phyloP scores from a whole-genome alignment of 2,888 invertebrate species.

The Oeneis ivallda region DNA sequence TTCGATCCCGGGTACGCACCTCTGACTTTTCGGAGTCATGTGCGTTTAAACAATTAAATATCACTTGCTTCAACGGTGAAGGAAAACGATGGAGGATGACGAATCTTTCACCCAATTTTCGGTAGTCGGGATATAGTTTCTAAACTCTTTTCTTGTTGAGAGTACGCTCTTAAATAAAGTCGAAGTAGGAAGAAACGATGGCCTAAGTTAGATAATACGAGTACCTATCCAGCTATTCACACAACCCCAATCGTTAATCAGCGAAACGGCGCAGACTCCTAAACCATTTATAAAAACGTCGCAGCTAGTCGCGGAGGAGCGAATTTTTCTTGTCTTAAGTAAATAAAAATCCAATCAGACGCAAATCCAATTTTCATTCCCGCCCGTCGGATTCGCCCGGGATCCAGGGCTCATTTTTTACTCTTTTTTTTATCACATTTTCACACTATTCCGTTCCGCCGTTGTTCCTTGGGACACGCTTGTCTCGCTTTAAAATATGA shows the following conservation, averaged over 20 bases:
- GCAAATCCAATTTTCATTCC: slow-evolving; percentile 81
- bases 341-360: slow-evolving; percentile 82
- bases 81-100: too few relatives aligned
- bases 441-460: slow-evolving; percentile 60
- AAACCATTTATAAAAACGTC: slow-evolving; percentile 78
- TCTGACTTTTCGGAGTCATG: too few relatives aligned
- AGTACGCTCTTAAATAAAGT: too few relatives aligned
- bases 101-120: too few relatives aligned
- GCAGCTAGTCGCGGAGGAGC: slow-evolving; percentile 48
- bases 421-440: slow-evolving; percentile 56
- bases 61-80: too few relatives aligned
- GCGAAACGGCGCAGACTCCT: slow-evolving; percentile 42
- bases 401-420: slow-evolving; percentile 67
- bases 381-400: slow-evolving; percentile 71
- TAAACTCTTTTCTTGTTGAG: too few relatives aligned
- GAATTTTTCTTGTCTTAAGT: slow-evolving; percentile 82
- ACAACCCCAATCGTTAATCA: slow-evolving; percentile 43
- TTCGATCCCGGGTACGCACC: too few relatives aligned
- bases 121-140: too few relatives aligned
- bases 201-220: not conserved
- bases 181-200: too few relatives aligned
- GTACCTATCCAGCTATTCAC: slow-evolving; percentile 11
- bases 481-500: slow-evolving; percentile 31
- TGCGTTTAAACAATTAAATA: too few relatives aligned
- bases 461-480: slow-evolving; percentile 33